phyloP scores from a whole-genome alignment of 2,888 invertebrate genomes.

The Cantharis rufa region DNA sequence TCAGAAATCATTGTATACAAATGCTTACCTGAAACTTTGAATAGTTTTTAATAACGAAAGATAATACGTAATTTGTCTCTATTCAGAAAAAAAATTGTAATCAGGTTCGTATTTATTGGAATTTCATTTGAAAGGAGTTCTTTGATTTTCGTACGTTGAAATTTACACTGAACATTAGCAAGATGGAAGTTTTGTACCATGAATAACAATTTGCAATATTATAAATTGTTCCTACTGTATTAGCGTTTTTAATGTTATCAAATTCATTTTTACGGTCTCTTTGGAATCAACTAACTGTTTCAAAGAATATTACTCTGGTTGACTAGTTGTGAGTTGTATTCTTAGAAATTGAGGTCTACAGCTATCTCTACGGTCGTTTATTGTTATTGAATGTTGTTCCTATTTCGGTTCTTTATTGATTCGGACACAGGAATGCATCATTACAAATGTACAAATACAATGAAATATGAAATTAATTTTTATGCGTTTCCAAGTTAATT shows the following conservation, averaged over 20 bases:
- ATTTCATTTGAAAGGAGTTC: background rate
- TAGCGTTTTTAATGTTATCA: background rate
- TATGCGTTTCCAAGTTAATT: no score
- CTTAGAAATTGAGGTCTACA: no score
- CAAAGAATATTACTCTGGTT: no score
- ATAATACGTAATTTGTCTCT: background rate
- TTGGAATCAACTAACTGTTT: no score
- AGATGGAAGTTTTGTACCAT: background rate
- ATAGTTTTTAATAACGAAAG: background rate
- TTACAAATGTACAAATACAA: no score
- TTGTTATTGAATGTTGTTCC: no score
- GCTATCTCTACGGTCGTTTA: no score
- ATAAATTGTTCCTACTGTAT: background rate
- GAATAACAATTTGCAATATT: background rate
- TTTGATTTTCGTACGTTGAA: background rate
- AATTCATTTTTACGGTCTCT: no score
- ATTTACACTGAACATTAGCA: background rate
- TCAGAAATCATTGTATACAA: constrained; percentile 22
- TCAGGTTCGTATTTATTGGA: background rate
- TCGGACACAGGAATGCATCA: no score
- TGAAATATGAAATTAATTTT: no score
- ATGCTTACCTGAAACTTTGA: constrained; percentile 12
- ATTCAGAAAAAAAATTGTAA: background rate
- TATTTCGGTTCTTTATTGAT: no score
- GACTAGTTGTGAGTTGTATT: no score